Conservation (phyloP, 2,113 vertebrate genomes). For the Eira barbara region DNA sequence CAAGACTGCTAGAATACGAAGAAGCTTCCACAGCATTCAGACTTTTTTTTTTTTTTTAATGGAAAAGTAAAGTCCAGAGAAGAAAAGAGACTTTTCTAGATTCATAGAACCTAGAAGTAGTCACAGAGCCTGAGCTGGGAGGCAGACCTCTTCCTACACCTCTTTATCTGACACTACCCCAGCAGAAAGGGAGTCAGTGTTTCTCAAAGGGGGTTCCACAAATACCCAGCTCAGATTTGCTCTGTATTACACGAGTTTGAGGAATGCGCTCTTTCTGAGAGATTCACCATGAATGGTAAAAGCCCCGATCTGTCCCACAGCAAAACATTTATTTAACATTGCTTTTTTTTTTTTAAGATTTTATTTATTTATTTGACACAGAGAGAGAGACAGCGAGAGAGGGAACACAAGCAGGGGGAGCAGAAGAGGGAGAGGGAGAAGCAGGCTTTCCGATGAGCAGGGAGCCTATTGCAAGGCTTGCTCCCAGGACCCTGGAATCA, state of each 20-base stretch:
- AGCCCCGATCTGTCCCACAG: neutral
- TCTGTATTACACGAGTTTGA: neutral
- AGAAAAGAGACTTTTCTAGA: neutral
- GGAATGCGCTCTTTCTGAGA: neutral
- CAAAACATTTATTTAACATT: neutral
- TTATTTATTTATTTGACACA: too few species aligned
- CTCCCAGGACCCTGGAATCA: too few species aligned
- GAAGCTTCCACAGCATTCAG: neutral
- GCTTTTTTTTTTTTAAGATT: too few species aligned
- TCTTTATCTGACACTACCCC: neutral
- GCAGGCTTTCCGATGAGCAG: too few species aligned
- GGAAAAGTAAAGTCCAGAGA: neutral
- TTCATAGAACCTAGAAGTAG: neutral
- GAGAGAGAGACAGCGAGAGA: too few species aligned
- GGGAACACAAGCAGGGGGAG: too few species aligned
- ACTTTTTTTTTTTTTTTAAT: neutral
- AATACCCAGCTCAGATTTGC: neutral
- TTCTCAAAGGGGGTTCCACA: neutral
- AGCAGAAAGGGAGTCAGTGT: neutral
- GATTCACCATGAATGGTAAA: neutral
- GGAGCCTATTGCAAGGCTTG: too few species aligned
- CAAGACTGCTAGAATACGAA: neutral
- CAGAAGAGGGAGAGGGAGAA: too few species aligned
- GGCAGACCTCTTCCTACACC: neutral
- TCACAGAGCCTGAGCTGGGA: neutral